Conservation (phyloP, 35 echinoderm and acorn worm genomes). For the Ophiothrix spiculata region DNA sequence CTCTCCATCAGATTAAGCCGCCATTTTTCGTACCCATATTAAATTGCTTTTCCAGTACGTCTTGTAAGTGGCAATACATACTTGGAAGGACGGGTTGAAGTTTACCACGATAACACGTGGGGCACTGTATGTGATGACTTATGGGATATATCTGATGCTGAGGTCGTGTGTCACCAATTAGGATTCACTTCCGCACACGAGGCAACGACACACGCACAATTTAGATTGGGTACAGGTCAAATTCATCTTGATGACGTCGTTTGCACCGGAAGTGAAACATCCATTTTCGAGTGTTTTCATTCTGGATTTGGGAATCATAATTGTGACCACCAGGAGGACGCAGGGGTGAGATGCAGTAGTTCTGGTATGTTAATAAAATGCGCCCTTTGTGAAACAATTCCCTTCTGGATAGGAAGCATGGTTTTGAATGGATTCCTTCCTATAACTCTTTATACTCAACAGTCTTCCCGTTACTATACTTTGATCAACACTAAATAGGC, state of each 20-base stretch:
- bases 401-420: too few species aligned
- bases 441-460: too few species aligned
- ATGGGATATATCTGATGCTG: constrained; percentile 22
- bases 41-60: too few species aligned
- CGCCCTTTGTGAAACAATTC: too few species aligned
- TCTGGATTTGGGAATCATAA: neutral
- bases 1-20: too few species aligned
- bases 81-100: constrained; percentile 10
- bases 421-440: too few species aligned
- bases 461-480: too few species aligned
- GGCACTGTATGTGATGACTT: constrained; percentile 27
- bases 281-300: neutral
- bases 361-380: too few species aligned
- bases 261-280: neutral
- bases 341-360: neutral
- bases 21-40: too few species aligned
- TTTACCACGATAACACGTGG: neutral
- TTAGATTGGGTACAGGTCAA: neutral
- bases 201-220: neutral
- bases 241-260: neutral
- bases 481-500: too few species aligned
- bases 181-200: neutral
- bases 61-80: neutral
- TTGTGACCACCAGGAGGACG: neutral
- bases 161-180: constrained; percentile 21